Conservation (phyloP, 1,140 invertebrate genomes). For the Tetragonula clypearis region DNA sequence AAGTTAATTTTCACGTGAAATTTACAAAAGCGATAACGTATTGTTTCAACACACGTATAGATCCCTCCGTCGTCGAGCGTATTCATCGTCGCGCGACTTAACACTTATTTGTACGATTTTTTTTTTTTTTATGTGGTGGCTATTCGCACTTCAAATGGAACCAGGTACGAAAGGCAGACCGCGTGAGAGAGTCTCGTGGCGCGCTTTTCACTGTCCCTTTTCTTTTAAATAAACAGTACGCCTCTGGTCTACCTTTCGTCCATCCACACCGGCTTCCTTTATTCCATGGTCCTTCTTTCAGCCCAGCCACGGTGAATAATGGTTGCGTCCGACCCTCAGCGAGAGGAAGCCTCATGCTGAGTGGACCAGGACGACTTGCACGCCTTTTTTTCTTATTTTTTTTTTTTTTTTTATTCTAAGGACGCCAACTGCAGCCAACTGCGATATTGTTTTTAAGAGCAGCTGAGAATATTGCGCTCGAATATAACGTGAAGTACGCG, state of each 20-base stretch:
- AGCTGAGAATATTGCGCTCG: constrained; percentile 34
- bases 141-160: constrained; percentile 60
- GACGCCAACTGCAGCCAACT: constrained; percentile 46
- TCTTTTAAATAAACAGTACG: constrained; percentile 56
- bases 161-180: background rate
- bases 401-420: constrained; percentile 40
- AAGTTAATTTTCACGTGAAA: background rate
- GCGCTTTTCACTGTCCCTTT: constrained; percentile 38
- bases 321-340: constrained; percentile 26
- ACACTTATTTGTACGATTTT: constrained; percentile 69
- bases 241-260: constrained; percentile 58
- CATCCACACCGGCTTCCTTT: constrained; percentile 53
- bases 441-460: constrained; percentile 56
- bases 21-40: background rate
- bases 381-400: constrained; percentile 25
- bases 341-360: constrained; percentile 55
- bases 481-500: background rate
- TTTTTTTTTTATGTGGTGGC: constrained; percentile 52
- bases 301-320: constrained; percentile 55
- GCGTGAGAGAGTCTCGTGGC: constrained; percentile 47
- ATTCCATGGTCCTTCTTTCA: constrained; percentile 47
- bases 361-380: constrained; percentile 33
- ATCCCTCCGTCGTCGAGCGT: no score
- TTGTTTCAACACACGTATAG: background rate
- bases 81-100: constrained; percentile 44